phyloP scores from a whole-genome alignment of 23 tunicate species.

The Oikopleura vanhoeffeni region DNA sequence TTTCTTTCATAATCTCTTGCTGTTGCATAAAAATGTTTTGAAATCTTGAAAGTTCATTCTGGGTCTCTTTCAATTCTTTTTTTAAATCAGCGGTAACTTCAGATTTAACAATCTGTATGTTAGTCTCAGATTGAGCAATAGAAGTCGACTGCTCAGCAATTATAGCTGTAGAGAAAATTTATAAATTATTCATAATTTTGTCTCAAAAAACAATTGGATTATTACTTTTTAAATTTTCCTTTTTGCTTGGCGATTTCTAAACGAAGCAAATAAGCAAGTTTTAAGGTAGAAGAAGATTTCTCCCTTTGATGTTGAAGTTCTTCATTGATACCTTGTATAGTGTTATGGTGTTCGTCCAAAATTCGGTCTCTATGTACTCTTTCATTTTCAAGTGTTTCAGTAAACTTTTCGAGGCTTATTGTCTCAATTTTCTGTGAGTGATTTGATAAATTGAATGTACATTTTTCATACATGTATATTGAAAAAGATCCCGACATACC shows the following conservation, averaged over 20 bases:
- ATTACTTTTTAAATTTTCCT: too few species aligned
- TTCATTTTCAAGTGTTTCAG: not conserved
- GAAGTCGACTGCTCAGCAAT: not conserved
- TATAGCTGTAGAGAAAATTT: too few species aligned
- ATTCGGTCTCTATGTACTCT: not conserved
- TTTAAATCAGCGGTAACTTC: not conserved
- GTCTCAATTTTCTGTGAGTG: not conserved
- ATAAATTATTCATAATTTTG: too few species aligned
- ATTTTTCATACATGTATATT: too few species aligned
- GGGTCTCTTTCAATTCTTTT: not conserved
- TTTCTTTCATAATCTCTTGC: slow-evolving; percentile 8
- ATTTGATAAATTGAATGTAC: too few species aligned
- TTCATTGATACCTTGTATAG: not conserved
- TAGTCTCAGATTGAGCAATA: not conserved
- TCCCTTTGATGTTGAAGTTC: not conserved
- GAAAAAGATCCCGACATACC: too few species aligned
- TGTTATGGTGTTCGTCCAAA: not conserved
- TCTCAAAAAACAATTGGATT: too few species aligned
- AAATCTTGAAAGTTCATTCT: not conserved
- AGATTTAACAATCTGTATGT: not conserved
- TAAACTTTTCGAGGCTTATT: not conserved
- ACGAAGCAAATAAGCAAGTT: slow-evolving; percentile 1
- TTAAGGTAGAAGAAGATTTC: not conserved
- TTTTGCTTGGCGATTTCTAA: slow-evolving; percentile 9
- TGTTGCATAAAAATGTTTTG: not conserved